These are phyloP conservation scores for Dichetophora obliterata DNA, from an alignment of 2,888 invertebrate species.

Conservation along the genomic window DNA sequence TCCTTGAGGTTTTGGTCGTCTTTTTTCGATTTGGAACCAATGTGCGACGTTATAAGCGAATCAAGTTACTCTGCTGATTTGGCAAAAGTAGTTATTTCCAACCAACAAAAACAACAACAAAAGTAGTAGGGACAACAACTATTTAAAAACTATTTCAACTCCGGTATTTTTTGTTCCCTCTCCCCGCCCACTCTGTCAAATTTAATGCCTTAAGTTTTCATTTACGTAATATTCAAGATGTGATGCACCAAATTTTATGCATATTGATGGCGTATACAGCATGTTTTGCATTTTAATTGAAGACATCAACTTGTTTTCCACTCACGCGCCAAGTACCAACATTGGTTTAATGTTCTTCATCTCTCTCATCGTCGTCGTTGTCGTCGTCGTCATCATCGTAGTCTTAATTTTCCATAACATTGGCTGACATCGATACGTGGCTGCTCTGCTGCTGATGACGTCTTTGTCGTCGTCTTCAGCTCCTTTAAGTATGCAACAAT, in stretches of 20 bases:
- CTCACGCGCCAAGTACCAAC: too few species aligned
- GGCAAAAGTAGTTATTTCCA: constrained; percentile 18
- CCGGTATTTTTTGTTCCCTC: background rate
- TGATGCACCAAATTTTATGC: background rate
- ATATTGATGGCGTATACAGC: constrained; percentile 4
- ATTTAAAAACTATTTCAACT: background rate
- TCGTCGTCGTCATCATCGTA: background rate
- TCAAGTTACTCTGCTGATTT: constrained; percentile 14
- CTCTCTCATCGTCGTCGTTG: background rate
- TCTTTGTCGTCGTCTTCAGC: constrained; percentile 23
- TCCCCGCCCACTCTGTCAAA: background rate
- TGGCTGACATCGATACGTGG: background rate
- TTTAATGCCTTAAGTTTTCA: background rate
- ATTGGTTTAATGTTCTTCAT: too few species aligned
- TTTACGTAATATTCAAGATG: constrained; percentile 13
- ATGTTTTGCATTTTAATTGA: constrained; percentile 20
- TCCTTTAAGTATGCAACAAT: constrained; percentile 60
- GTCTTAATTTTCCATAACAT: background rate
- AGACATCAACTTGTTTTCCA: too few species aligned
- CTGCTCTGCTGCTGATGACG: background rate
- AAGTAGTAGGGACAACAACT: background rate
- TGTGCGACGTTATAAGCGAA: background rate
- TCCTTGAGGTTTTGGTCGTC: too few species aligned
- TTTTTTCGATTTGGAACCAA: too few species aligned
- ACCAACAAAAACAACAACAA: background rate